Evolutionary conservation across 2,113 vertebrate species (phyloP).

Genomic region (Hemibagrus wyckioides): DNA sequence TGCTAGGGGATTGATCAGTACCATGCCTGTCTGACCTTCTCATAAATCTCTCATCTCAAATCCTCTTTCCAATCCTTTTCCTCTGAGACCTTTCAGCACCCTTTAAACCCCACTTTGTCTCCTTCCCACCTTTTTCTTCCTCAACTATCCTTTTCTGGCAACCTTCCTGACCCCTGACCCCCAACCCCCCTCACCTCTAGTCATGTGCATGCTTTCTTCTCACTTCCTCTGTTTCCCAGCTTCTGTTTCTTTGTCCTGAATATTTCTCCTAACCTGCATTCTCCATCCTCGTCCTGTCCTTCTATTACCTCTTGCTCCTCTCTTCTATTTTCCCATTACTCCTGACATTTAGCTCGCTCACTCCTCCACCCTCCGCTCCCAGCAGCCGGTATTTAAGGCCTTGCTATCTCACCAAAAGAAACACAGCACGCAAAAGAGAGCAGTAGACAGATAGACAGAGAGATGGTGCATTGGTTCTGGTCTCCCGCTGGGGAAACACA

Average conservation of each 20-base stretch:
- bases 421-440: background rate
- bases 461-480: background rate
- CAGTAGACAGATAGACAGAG: slow-evolving; percentile 16
- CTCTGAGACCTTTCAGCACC: background rate
- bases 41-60: slow-evolving; percentile 14
- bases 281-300: background rate
- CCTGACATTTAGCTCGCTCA: slow-evolving; percentile 13
- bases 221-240: background rate
- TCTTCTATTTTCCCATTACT: slow-evolving; percentile 27
- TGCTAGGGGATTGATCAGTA: slow-evolving; percentile 14
- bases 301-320: background rate
- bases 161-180: slow-evolving; percentile 8
- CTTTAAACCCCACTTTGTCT: background rate
- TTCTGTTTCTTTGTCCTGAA: background rate
- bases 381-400: slow-evolving; percentile 31
- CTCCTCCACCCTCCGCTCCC: background rate
- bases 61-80: slow-evolving; percentile 29
- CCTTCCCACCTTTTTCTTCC: background rate
- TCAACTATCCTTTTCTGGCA: background rate
- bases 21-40: slow-evolving; percentile 9
- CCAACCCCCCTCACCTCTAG: background rate
- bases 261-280: background rate
- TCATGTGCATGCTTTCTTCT: background rate
- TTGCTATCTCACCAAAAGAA: background rate
- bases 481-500: slow-evolving; percentile 15